A percentile compares a stretch with the other conserved stretches of the same genome.
phyloP scores from a whole-genome alignment of 2,113 vertebrate genomes.

The Calidris pygmaea region DNA sequence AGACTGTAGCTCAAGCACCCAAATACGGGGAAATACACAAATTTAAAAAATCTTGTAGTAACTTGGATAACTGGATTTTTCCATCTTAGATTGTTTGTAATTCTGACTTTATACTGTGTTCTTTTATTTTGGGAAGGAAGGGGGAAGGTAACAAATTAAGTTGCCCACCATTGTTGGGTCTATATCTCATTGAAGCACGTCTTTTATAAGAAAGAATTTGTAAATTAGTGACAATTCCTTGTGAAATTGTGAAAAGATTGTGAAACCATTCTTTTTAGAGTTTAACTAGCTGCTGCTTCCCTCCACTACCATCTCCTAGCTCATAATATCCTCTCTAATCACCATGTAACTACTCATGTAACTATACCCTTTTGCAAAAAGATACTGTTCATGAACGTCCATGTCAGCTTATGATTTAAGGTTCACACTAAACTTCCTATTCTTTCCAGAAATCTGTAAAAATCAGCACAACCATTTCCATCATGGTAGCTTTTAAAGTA shows the following conservation, averaged over 20 bases:
- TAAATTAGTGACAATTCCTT: not conserved
- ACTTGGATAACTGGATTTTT: not conserved
- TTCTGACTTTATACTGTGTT: not conserved
- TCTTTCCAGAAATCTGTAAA: constrained; percentile 20
- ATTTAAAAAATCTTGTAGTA: not conserved
- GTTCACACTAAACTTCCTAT: not conserved
- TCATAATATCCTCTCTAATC: not conserved
- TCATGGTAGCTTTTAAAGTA: not conserved
- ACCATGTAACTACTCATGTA: not conserved
- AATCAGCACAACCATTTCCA: not conserved
- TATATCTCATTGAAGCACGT: not conserved
- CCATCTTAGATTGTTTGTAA: not conserved
- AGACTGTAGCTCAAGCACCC: not conserved
- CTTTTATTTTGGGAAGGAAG: not conserved
- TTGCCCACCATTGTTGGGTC: not conserved
- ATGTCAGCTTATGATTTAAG: not conserved
- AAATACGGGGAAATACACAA: not conserved
- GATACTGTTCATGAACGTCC: not conserved
- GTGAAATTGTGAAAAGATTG: not conserved
- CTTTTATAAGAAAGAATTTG: not conserved
- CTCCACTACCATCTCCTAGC: not conserved
- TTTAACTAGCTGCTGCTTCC: not conserved
- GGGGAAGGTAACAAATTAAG: not conserved
- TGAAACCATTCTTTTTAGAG: not conserved
- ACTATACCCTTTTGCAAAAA: not conserved